These are phyloP conservation scores for Pogonognathellus flavescens DNA, from an alignment of 1,140 invertebrate genomes.

Conservation along the genomic window DNA sequence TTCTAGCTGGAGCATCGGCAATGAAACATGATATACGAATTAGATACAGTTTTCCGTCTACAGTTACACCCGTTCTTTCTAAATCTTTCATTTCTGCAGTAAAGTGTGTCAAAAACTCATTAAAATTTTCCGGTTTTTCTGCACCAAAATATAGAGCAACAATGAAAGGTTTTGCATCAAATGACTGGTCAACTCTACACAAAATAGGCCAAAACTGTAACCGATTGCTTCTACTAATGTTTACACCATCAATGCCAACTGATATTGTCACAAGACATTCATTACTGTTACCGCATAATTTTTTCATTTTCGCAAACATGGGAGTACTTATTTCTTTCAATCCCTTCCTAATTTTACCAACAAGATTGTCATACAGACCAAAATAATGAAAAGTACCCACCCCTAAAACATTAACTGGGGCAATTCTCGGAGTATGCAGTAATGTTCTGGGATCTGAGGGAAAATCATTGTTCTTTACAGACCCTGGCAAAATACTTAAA, in stretches of 20 bases:
- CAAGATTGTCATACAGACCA: background rate
- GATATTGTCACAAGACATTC: slow-evolving; percentile 48
- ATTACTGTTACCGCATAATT: no score
- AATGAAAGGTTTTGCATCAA: slow-evolving; percentile 46
- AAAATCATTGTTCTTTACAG: background rate
- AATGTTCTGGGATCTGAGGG: background rate
- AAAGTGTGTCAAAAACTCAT: slow-evolving; percentile 26
- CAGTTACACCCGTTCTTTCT: slow-evolving; percentile 30
- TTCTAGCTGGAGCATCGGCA: slow-evolving; percentile 55
- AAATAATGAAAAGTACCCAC: background rate
- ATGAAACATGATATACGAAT: slow-evolving; percentile 33
- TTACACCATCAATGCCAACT: slow-evolving; percentile 54
- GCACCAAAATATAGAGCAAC: slow-evolving; percentile 52
- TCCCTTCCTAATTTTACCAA: background rate
- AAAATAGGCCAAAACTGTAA: slow-evolving; percentile 56
- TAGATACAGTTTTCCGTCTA: background rate
- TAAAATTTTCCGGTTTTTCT: slow-evolving; percentile 40
- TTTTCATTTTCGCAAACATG: background rate
- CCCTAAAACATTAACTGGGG: background rate
- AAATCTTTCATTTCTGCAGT: slow-evolving; percentile 28
- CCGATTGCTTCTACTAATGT: slow-evolving; percentile 40
- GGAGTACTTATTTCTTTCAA: background rate
- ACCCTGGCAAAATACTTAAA: background rate
- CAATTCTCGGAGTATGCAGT: background rate
- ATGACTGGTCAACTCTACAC: slow-evolving; percentile 49